Conservation (phyloP, 2,113 vertebrate genomes). For the Thinocorus orbignyianus region DNA sequence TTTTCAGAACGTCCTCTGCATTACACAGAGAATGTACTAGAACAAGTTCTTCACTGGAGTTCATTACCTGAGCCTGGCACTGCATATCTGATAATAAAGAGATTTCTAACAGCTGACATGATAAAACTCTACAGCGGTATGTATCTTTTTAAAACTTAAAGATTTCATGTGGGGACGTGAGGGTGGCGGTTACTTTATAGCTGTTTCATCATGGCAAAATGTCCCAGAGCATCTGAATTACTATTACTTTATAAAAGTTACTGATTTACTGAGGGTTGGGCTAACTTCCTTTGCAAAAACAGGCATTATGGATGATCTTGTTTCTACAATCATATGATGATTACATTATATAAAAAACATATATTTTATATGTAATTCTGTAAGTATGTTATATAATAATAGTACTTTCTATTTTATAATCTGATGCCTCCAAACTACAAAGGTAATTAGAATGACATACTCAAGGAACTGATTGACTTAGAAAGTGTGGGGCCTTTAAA, state of each 20-base stretch:
- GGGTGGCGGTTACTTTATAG: background rate
- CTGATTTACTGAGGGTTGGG: background rate
- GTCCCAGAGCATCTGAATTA: background rate
- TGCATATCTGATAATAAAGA: constrained; percentile 90
- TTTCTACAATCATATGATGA: background rate
- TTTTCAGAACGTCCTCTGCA: constrained; percentile 90
- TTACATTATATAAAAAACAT: background rate
- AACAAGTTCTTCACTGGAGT: constrained; percentile 93
- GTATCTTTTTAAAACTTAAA: background rate
- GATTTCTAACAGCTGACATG: constrained; percentile 72
- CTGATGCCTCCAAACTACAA: background rate
- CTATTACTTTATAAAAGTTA: background rate
- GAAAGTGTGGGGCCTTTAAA: background rate
- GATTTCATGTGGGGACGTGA: background rate
- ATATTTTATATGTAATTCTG: background rate
- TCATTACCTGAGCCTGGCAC: constrained; percentile 84
- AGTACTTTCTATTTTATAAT: background rate
- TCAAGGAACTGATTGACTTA: background rate
- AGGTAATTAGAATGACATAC: background rate
- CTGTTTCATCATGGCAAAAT: background rate
- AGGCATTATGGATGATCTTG: background rate
- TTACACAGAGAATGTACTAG: constrained; percentile 90
- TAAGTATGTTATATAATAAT: background rate
- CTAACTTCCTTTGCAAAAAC: background rate
- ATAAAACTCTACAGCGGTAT: constrained; percentile 73